phyloP scores from a whole-genome alignment of 2,113 vertebrate species.

The Dasyurus viverrinus region DNA sequence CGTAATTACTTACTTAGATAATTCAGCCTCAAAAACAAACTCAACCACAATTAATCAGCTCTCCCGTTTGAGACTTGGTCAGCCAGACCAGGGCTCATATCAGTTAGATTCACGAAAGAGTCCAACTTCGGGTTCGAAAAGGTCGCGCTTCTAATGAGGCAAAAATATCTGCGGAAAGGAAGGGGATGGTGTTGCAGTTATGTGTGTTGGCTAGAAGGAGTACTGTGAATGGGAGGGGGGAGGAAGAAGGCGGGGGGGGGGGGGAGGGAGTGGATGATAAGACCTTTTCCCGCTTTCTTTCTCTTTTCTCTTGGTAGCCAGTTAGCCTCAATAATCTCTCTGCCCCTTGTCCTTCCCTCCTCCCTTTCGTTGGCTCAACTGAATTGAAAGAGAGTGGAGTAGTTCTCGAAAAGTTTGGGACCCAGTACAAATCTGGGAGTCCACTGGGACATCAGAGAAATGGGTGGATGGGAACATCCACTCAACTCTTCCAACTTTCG shows the following conservation, averaged over 20 bases:
- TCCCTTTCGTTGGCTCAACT: background rate
- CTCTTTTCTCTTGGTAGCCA: background rate
- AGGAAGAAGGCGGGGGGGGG: rapidly evolving
- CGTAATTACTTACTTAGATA: background rate
- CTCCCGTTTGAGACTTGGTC: background rate
- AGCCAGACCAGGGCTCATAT: background rate
- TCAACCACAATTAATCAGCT: background rate
- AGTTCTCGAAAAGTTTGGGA: background rate
- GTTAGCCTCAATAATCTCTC: rapidly evolving
- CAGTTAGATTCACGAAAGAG: background rate
- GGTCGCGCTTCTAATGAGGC: background rate
- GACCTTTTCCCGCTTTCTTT: too few relatives aligned
- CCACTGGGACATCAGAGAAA: background rate
- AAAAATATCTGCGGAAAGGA: background rate
- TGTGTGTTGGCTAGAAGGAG: background rate
- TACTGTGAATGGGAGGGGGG: rapidly evolving
- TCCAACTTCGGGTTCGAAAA: background rate
- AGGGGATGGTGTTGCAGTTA: background rate
- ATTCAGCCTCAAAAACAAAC: background rate
- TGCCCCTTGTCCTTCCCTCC: background rate
- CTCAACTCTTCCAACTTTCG: background rate
- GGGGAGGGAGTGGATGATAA: rapidly evolving
- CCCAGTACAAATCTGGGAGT: background rate
- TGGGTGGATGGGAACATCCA: background rate
- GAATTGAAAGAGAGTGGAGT: background rate